These are phyloP conservation scores for Drosophila quadrilineata DNA, from an alignment of 1,140 invertebrate species.

Conservation along the genomic window DNA sequence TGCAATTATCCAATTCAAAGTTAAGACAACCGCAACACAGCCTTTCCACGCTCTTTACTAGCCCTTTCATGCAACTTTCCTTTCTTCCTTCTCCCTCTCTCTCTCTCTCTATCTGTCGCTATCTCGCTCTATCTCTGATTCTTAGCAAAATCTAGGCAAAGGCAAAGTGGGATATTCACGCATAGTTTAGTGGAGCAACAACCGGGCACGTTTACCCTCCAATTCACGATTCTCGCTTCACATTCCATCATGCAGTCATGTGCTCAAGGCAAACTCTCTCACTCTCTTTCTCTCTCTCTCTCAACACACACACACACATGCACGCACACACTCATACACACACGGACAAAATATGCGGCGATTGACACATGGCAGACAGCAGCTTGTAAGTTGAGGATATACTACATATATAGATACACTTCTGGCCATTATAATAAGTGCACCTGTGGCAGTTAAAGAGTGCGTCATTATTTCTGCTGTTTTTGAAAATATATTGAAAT, in stretches of 20 bases:
- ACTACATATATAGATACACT: too few species aligned
- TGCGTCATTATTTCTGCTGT: too few species aligned
- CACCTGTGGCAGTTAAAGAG: too few species aligned
- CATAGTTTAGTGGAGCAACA: conserved; percentile 55
- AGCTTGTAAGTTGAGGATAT: too few species aligned
- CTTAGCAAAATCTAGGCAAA: not conserved
- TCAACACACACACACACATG: conserved; percentile 14
- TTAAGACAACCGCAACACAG: conserved; percentile 11
- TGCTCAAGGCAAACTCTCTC: conserved; percentile 56
- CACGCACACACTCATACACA: conserved; percentile 20
- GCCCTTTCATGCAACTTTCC: too few species aligned
- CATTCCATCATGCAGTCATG: conserved; percentile 34
- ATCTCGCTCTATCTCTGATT: too few species aligned
- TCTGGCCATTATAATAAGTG: too few species aligned
- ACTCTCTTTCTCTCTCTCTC: conserved; percentile 33
- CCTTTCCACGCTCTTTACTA: too few species aligned
- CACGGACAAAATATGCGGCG: conserved; percentile 13
- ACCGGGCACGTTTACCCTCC: conserved; percentile 3
- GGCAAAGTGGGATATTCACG: conserved; percentile 1
- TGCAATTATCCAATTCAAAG: conserved; percentile 48
- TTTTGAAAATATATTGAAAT: too few species aligned
- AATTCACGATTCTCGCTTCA: conserved; percentile 3
- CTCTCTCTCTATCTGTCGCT: too few species aligned
- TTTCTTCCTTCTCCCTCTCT: too few species aligned
- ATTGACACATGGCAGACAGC: conserved; percentile 51